A percentile compares a stretch with the other conserved stretches of the same genome.
These are phyloP conservation scores for Acronicta aceris DNA, from an alignment of 2,888 invertebrate genomes.

Conservation along the genomic window DNA sequence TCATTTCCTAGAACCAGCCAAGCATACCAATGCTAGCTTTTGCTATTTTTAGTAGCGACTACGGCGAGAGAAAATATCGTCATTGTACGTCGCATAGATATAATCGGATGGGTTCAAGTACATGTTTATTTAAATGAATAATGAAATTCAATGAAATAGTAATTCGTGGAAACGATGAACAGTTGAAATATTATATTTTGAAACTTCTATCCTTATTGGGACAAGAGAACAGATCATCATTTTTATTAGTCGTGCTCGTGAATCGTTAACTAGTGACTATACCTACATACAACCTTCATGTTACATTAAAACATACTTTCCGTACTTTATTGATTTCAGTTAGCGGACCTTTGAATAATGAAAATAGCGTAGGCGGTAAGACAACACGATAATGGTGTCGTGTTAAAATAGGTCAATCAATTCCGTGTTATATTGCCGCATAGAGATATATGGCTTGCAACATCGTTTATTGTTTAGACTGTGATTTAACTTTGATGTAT, in stretches of 20 bases:
- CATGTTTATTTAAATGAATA: slow-evolving; percentile 32
- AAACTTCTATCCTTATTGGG: slow-evolving; percentile 33
- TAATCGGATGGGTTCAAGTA: slow-evolving; percentile 10
- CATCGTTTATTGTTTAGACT: background rate
- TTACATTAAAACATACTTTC: slow-evolving; percentile 11
- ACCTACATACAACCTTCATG: slow-evolving; percentile 25
- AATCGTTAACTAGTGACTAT: too few relatives aligned
- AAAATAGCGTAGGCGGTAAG: slow-evolving; percentile 50
- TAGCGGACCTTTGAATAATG: slow-evolving; percentile 59
- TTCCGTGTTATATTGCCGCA: slow-evolving; percentile 40
- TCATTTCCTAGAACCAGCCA: slow-evolving; percentile 43
- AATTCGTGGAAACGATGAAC: slow-evolving; percentile 28
- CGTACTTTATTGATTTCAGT: slow-evolving; percentile 59
- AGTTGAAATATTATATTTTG: slow-evolving; percentile 25
- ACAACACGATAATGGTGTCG: slow-evolving; percentile 47
- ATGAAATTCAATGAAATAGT: slow-evolving; percentile 18
- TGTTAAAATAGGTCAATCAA: slow-evolving; percentile 62
- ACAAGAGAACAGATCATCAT: slow-evolving; percentile 23
- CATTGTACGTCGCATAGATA: slow-evolving; percentile 3
- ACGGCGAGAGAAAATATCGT: slow-evolving; percentile 44
- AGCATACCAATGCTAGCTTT: slow-evolving; percentile 42
- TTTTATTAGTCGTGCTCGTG: slow-evolving; percentile 35
- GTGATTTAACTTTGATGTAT: slow-evolving; percentile 11
- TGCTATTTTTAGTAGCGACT: slow-evolving; percentile 38
- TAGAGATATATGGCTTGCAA: background rate